These are phyloP conservation scores for Clitarchus hookeri DNA, from an alignment of 2,888 invertebrate species.

Conservation along the genomic window DNA sequence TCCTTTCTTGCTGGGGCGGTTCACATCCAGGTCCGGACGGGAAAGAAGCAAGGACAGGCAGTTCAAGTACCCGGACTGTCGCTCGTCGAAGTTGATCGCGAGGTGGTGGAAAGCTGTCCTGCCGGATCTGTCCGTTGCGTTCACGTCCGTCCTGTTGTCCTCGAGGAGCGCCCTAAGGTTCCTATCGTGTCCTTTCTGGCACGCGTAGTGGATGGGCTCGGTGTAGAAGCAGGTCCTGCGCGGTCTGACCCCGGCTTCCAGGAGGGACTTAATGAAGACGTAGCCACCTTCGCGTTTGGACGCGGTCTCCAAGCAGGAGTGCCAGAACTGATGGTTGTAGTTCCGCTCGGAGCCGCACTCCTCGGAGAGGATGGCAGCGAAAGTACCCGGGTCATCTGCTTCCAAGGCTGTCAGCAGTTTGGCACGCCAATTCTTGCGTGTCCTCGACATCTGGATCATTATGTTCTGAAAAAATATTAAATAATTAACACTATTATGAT, in stretches of 20 bases:
- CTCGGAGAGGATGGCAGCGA: neutral
- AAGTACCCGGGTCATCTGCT: neutral
- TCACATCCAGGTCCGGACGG: constrained; percentile 49
- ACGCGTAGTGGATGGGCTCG: constrained; percentile 69
- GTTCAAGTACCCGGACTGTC: neutral
- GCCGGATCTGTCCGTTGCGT: constrained; percentile 58
- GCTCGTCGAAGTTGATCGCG: constrained; percentile 54
- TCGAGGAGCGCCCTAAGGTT: constrained; percentile 58
- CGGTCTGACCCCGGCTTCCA: constrained; percentile 62
- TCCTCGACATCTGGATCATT: neutral
- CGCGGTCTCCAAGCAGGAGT: neutral
- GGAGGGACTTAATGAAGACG: neutral
- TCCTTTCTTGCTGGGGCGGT: constrained; percentile 48
- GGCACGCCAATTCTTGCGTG: neutral
- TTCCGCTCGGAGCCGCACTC: neutral
- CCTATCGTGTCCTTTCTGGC: constrained; percentile 58
- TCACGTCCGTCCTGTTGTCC: constrained; percentile 55
- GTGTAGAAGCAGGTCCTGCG: constrained; percentile 62
- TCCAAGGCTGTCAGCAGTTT: constrained; percentile 15
- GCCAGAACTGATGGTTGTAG: neutral
- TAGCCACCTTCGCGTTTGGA: neutral
- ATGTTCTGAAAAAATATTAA: too few species aligned
- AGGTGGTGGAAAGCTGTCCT: constrained; percentile 61
- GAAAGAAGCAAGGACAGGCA: constrained; percentile 48
- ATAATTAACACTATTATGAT: too few species aligned